Evolutionary conservation across 1,140 invertebrate species (phyloP), one percentile per base, ranked within the genome.

Genomic region (Eriocheir sinensis): DNA sequence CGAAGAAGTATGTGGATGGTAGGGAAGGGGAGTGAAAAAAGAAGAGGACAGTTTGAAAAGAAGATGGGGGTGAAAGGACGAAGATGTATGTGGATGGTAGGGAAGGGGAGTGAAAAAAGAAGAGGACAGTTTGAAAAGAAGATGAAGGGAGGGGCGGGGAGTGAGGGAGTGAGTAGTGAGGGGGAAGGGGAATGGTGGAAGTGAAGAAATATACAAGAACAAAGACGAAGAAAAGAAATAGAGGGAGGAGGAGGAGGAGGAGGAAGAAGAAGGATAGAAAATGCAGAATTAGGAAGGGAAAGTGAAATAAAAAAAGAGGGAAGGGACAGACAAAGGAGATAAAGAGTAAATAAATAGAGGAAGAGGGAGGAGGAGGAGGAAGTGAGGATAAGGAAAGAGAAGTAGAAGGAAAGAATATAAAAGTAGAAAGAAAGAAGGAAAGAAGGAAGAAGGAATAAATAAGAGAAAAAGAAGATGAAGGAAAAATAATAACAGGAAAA

Each of bases 381-480:
- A 9, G 9, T 17, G 48, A 9, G 21, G 9, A 53, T 17, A 21
- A 9, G 0, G 48, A 9, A 53, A 12, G 9, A 53, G 8, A 3
- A 53, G 48, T 17, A 53, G 48, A 9, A 53, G 9, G 9, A 53
- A 0, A 53, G 48, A 53, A 30, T 12, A 41, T 12, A 30, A 15
- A 38, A 53, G 88, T 6, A n/a, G 30, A 44, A 91, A 27, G 21
- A 17, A 17, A 30, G n/a, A 60, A 27, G 27, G 21, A 21, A 27
- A 12, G 60, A n/a, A n/a, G n/a, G 12, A 21, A n/a, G n/a, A n/a
- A 21, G 60, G 8, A n/a, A 53, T 17, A 30, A 8, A 53, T 6
- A n/a, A 91, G 89, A 60, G 89, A 91, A 48, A 91, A 48, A 91
- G 89, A 91, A 44, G 60, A 44, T n/a, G 89, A 88, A 36, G 38